Base-by-base conservation (phyloP, 1,140 invertebrate genomes). In the Ylistrum balloti region DNA sequence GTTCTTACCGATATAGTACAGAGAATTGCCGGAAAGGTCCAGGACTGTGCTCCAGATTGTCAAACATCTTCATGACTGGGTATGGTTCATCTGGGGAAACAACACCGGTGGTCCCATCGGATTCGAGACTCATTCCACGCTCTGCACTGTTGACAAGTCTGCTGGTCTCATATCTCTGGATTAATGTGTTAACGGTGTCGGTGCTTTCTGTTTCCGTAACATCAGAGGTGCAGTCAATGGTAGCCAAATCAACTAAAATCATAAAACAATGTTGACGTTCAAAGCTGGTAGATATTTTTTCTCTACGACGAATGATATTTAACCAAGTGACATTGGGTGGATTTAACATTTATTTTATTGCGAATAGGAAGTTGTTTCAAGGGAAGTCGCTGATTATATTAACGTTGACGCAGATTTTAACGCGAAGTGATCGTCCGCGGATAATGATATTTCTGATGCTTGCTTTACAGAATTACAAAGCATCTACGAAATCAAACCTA, bases 161-260 rank as follows among this genome's bases (percentile, higher is more conserved):
- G 38, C 9, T 89, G 33, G 32, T 33, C 85, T 92, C 56, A 56
- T 92, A 95, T 0, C 90, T 92, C 17, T 91, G 86, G 5, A 94
- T 89, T n/a, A 95, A 48, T 13, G 89, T 91, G 11, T 88, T 41
- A 33, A 95, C 92, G 17, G 91, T 91, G 10, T 90, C 41, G 15
- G 85, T 74, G 34, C 92, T 93, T 2, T 32, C 74, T 11, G 88
- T 74, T 45, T 95, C 95, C 15, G 93, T 93, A 22, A 93, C 93
- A 13, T 93, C 92, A 13, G 92, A 93, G 20, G 94, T 95, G 0
- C 90, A 91, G 38, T 95, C 95, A 7, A 95, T 74, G 0, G 95
- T 95, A 0, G 93, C 93, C 45, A 95, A 88, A 56, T 95, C 95
- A 89, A 95, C 95, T 95, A 88, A 33, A 92, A 85, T n/a, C 56